Base-by-base conservation (phyloP, 2,888 invertebrate genomes). In the Laothoe populi region DNA sequence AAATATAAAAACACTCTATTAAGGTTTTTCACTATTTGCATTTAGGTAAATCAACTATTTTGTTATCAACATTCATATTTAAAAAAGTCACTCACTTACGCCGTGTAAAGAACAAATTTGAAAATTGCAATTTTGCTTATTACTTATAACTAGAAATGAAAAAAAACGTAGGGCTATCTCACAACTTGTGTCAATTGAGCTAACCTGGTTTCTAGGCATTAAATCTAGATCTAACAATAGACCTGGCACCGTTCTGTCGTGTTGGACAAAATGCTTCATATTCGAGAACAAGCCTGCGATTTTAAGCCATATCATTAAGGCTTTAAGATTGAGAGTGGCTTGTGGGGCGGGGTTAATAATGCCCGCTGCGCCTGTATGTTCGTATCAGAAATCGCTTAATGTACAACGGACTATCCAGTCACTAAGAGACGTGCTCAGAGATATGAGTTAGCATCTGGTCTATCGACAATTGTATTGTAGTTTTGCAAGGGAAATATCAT, bases 341-440 rank as follows among this genome's bases (percentile, higher is more conserved):
- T 42, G 42, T 10, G 8, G 4, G 4, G 26, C n/a, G 13, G 19
- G 44, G 49, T 61, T 61, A 61, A 61, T 61, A 49, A 53, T 61
- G 42, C 21, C 60, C 53, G 26, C n/a, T n/a, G n/a, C n/a, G n/a
- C 23, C 42, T 24, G 60, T 40, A 40, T 40, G 53, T 26, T 42
- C 42, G 40, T 49, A 49, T 60, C 48, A 40, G 60, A 48, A 49
- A 60, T 49, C n/a, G 60, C 60, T 31, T 53, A 53, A 24, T 49
- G 53, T 61, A 19, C 53, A 31, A 31, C 35, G 10, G 53, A 53
- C 53, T 53, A 35, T 35, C 35, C 53, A 35, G 53, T 10, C 19
- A 1, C 35, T 53, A 35, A 35, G 53, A 35, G 35, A 53, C 19
- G 16, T 35, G 53, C 19, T 19, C 35, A 35, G 31, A 35, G 16